These are phyloP conservation scores for Eledona agricola DNA, from an alignment of 2,888 invertebrate species.

Conservation along the genomic window DNA sequence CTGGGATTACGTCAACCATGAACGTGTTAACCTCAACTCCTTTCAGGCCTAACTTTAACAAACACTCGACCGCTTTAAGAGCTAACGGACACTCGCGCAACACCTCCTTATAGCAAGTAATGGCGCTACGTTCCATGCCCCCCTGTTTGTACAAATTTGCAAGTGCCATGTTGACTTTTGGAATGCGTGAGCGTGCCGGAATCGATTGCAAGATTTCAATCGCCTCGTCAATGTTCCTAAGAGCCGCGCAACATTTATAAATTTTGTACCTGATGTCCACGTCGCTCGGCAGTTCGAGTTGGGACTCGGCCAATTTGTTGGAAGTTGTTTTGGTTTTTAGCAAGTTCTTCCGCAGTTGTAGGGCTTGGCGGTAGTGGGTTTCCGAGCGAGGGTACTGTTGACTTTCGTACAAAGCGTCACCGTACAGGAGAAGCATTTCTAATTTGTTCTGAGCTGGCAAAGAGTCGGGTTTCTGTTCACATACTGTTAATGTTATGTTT, in stretches of 20 bases:
- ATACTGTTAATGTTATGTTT: slow-evolving; percentile 71
- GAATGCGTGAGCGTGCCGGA: slow-evolving; percentile 72
- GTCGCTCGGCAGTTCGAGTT: slow-evolving; percentile 67
- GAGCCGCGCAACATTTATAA: slow-evolving; percentile 73
- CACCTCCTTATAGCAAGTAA: slow-evolving; percentile 81
- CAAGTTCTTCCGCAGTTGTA: slow-evolving; percentile 72
- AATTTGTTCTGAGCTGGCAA: slow-evolving; percentile 71
- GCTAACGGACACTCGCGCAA: slow-evolving; percentile 76
- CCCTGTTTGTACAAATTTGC: slow-evolving; percentile 76
- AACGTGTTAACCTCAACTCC: slow-evolving; percentile 79
- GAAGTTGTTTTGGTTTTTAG: slow-evolving; percentile 63
- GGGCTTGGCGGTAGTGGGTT: slow-evolving; percentile 70
- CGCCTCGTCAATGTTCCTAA: slow-evolving; percentile 72
- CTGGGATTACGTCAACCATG: slow-evolving; percentile 68
- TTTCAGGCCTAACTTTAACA: slow-evolving; percentile 72
- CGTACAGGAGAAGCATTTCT: slow-evolving; percentile 74
- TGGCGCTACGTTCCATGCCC: slow-evolving; percentile 76
- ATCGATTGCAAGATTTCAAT: slow-evolving; percentile 66
- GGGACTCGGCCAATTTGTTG: slow-evolving; percentile 62
- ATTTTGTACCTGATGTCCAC: slow-evolving; percentile 78
- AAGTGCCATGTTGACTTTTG: slow-evolving; percentile 80
- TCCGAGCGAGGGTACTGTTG: slow-evolving; percentile 76
- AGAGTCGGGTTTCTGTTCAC: slow-evolving; percentile 72
- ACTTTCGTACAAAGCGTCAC: slow-evolving; percentile 73
- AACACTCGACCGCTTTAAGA: slow-evolving; percentile 76